phyloP scores from a whole-genome alignment of 2,888 invertebrate species.

The Lottia scabra region DNA sequence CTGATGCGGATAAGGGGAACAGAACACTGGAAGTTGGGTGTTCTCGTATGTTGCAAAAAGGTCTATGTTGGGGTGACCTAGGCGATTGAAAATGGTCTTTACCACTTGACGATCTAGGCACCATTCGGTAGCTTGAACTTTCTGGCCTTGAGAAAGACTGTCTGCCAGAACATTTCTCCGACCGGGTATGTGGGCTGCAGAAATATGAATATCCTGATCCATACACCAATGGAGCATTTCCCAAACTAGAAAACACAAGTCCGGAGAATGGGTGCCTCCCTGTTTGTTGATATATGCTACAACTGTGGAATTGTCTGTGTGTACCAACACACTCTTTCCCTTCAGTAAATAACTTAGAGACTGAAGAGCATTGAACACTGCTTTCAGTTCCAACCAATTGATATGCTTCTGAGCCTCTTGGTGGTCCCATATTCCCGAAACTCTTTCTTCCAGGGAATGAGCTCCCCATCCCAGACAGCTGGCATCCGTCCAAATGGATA shows the following conservation, averaged over 20 bases:
- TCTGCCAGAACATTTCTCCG: not conserved
- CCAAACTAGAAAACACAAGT: not conserved
- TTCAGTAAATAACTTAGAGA: not conserved
- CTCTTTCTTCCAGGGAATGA: not conserved
- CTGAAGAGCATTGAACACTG: not conserved
- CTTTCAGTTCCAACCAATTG: not conserved
- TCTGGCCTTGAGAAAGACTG: not conserved
- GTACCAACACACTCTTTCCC: not conserved
- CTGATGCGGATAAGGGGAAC: not conserved
- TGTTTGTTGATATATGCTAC: slow-evolving; percentile 1
- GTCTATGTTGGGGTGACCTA: not conserved
- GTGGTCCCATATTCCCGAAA: not conserved
- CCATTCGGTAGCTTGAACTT: not conserved
- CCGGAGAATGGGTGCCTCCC: not conserved
- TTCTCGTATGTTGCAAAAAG: not conserved
- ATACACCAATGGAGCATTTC: slow-evolving; percentile 4
- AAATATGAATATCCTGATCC: not conserved
- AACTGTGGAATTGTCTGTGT: not conserved
- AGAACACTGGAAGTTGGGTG: not conserved
- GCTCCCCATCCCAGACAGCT: not conserved
- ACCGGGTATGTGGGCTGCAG: not conserved
- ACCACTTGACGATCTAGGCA: not conserved
- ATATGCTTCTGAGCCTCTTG: not conserved
- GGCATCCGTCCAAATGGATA: not conserved
- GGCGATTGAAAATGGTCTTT: not conserved